phyloP scores from a whole-genome alignment of 2,888 invertebrate genomes.

The Archips crataeganus region DNA sequence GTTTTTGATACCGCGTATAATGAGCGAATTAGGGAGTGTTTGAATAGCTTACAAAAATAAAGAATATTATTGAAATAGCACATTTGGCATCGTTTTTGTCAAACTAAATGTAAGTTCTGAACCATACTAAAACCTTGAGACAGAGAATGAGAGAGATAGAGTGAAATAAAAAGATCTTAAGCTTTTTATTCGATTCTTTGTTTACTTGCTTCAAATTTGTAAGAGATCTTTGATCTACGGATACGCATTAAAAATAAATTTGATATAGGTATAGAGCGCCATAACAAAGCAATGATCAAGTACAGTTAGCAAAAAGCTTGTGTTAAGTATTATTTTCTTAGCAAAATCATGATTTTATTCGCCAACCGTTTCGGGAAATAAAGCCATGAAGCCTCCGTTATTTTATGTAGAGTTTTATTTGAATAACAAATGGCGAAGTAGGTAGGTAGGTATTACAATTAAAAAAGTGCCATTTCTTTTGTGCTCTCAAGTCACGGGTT shows the following conservation, averaged over 20 bases:
- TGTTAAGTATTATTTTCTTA: too few species aligned
- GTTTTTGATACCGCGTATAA: conserved; percentile 1
- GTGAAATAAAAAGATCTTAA: too few species aligned
- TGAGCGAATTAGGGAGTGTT: neutral
- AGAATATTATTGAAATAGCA: neutral
- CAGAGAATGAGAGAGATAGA: too few species aligned
- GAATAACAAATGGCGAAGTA: neutral
- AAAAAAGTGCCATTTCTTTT: conserved; percentile 8
- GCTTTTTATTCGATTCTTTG: too few species aligned
- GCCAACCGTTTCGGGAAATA: too few species aligned
- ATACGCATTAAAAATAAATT: too few species aligned
- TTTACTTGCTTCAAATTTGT: too few species aligned
- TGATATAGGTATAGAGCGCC: too few species aligned
- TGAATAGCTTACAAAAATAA: neutral
- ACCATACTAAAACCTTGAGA: neutral
- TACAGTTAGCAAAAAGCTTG: too few species aligned
- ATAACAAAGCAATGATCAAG: too few species aligned
- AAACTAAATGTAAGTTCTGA: neutral
- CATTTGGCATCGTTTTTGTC: neutral
- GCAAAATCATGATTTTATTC: too few species aligned
- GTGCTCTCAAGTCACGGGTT: neutral
- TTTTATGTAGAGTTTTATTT: neutral
- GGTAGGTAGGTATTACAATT: conserved; percentile 4
- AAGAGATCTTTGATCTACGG: too few species aligned
- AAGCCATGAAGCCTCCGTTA: neutral